Conservation (phyloP, 2,888 invertebrate species). For the Aquatica leii region DNA sequence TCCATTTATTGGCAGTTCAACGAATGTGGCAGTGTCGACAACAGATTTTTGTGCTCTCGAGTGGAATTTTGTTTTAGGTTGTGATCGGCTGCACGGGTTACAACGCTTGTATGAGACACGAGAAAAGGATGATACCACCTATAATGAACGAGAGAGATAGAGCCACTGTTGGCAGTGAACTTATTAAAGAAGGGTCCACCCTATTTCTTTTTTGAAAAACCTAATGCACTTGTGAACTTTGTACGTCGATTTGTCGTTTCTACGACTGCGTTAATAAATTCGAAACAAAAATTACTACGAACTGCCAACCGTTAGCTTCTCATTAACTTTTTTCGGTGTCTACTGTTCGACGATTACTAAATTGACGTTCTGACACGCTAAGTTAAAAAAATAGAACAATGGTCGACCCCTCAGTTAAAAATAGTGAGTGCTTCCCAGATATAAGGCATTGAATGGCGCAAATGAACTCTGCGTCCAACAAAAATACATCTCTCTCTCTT, state of each 20-base stretch:
- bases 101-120: slow-evolving; percentile 40
- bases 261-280: too few species aligned
- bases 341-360: not conserved
- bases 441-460: slow-evolving; percentile 57
- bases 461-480: slow-evolving; percentile 52
- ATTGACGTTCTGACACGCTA: not conserved
- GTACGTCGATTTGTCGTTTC: slow-evolving; percentile 53
- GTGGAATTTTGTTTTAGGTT: not conserved
- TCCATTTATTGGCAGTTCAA: slow-evolving; percentile 40
- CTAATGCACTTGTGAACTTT: slow-evolving; percentile 49
- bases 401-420: slow-evolving; percentile 46
- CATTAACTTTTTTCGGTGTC: too few species aligned
- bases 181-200: slow-evolving; percentile 40
- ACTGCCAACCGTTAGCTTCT: too few species aligned
- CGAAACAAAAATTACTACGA: too few species aligned
- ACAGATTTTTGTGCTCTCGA: slow-evolving; percentile 30
- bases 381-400: slow-evolving; percentile 25
- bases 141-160: slow-evolving; percentile 53
- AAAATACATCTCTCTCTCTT: slow-evolving; percentile 59
- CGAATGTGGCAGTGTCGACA: slow-evolving; percentile 58
- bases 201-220: slow-evolving; percentile 11
- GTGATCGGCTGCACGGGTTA: slow-evolving; percentile 26
- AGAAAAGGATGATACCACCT: slow-evolving; percentile 44
- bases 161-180: slow-evolving; percentile 59
- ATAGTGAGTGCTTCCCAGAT: slow-evolving; percentile 53